phyloP scores from a whole-genome alignment of 2,888 invertebrate genomes.

The Syritta pipiens region DNA sequence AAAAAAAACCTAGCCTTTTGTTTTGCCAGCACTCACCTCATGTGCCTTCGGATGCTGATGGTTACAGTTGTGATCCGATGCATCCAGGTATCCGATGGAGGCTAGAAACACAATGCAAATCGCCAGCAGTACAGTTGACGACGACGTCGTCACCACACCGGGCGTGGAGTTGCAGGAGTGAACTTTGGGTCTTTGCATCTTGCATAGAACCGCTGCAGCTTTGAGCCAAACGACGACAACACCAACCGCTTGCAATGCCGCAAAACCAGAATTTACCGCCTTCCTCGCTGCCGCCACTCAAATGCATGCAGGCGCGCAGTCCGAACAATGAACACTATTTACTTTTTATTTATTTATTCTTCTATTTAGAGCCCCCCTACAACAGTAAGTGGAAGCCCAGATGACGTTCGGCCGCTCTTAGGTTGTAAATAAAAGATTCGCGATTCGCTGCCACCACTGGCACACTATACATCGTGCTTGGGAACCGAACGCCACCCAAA shows the following conservation, averaged over 20 bases:
- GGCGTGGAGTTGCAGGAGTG: slow-evolving; percentile 31
- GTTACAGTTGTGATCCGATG: slow-evolving; percentile 80
- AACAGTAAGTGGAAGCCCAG: slow-evolving; percentile 10
- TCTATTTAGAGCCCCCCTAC: neutral
- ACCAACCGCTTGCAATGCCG: slow-evolving; percentile 28
- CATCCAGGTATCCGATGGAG: slow-evolving; percentile 45
- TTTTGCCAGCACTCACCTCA: slow-evolving; percentile 80
- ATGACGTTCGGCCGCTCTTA: slow-evolving; percentile 20
- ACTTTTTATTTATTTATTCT: slow-evolving; percentile 22
- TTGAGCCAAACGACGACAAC: slow-evolving; percentile 23
- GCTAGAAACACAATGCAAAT: slow-evolving; percentile 33
- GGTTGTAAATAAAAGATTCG: slow-evolving; percentile 36
- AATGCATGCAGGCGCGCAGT: slow-evolving; percentile 50
- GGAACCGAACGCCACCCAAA: slow-evolving; percentile 8
- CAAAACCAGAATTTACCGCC: slow-evolving; percentile 62
- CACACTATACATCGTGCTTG: slow-evolving; percentile 42
- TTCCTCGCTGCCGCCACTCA: slow-evolving; percentile 39
- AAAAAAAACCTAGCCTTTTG: neutral
- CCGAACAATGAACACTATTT: slow-evolving; percentile 28
- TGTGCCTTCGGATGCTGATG: slow-evolving; percentile 85
- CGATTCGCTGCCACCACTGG: slow-evolving; percentile 40
- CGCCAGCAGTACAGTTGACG: slow-evolving; percentile 18
- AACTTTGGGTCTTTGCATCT: slow-evolving; percentile 53
- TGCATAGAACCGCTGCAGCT: slow-evolving; percentile 41
- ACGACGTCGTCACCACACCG: slow-evolving; percentile 5